Base-by-base conservation (phyloP, 2,113 vertebrate species). In the Chlorocebus sabaeus region DNA sequence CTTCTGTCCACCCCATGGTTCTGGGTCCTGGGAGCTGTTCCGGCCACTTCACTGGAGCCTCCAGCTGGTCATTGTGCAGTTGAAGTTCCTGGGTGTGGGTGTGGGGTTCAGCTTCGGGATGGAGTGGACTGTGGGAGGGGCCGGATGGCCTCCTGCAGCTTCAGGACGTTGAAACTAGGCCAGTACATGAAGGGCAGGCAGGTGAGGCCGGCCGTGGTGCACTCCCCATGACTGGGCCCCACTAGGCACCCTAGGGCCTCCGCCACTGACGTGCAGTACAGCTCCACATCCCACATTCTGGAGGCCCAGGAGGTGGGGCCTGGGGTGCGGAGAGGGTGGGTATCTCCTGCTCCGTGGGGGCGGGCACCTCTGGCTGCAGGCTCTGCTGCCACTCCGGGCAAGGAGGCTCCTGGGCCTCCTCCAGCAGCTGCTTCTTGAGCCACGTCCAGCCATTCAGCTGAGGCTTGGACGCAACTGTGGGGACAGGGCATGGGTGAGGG, bases 271-370 rank as follows among this genome's bases (percentile, higher is more conserved):
- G 99, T 98, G 64, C 99, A 99, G 94, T 99, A 99, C 45, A 99
- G 98, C 73, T 99, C 98, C 0, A 99, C 99, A 3, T 99, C 99
- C 99, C 99, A 99, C 99, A 99, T 99, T 83, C 99, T 99, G 27
- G 98, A 98, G 8, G 99, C 99, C 68, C 98, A 98, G 0, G 99
- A 99, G 43, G 98, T 59, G 64, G 96, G 1, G 80, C 92, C 84
- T 25, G 55, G 20, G 84, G 3, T 8, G 18, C 1, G 0, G 43
- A 17, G 8, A 76, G 97, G 25, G 81, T 14, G 3, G 23, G 7
- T 1, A 50, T 86, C 67, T 93, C 79, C 32, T 57, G 97, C 45
- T 95, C 93, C 2, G 43, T 12, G 95, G 48, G 10, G 48, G 48
- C 11, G 2, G 48, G 48, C 48, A 48, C 55, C 14, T 20, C 73